These are phyloP conservation scores for Calycopis cecrops DNA, from an alignment of 1,140 invertebrate genomes.

Conservation along the genomic window DNA sequence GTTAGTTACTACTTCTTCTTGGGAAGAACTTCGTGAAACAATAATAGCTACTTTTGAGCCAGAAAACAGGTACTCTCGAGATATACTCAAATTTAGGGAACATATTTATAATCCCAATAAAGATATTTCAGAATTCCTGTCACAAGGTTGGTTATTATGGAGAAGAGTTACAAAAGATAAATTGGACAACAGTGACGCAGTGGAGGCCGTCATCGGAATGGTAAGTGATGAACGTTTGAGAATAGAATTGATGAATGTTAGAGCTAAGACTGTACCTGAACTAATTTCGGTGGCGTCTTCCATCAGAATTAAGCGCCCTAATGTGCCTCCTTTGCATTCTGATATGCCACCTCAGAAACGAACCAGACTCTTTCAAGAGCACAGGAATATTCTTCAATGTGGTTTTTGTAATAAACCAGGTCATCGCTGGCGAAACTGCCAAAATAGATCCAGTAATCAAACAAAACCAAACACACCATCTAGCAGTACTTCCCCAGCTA, in stretches of 20 bases:
- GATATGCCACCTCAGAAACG: neutral
- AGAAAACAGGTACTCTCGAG: conserved; percentile 27
- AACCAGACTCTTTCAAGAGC: neutral
- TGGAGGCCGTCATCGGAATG: conserved; percentile 27
- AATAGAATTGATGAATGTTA: conserved; percentile 28
- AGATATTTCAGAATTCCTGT: conserved; percentile 26
- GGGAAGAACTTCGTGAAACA: conserved; percentile 26
- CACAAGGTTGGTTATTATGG: conserved; percentile 26
- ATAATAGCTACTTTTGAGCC: conserved; percentile 34
- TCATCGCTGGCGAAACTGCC: neutral
- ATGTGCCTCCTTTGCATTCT: neutral
- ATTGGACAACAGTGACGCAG: conserved; percentile 15
- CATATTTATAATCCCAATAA: conserved; percentile 22
- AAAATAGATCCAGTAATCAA: too few relatives aligned
- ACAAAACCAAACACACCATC: too few relatives aligned
- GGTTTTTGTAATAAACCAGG: neutral
- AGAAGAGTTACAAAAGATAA: conserved; percentile 27
- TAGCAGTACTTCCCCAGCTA: too few relatives aligned
- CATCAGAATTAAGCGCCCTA: conserved; percentile 24
- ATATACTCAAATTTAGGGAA: conserved; percentile 20
- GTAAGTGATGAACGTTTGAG: conserved; percentile 17
- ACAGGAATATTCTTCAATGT: neutral
- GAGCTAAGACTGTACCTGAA: conserved; percentile 28
- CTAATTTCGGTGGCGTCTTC: conserved; percentile 32
- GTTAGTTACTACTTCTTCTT: conserved; percentile 23